A percentile compares a stretch with the other conserved stretches of the same genome.
Evolutionary conservation across 2,888 invertebrate genomes (phyloP).

Genomic region (Parnassius glacialis): DNA sequence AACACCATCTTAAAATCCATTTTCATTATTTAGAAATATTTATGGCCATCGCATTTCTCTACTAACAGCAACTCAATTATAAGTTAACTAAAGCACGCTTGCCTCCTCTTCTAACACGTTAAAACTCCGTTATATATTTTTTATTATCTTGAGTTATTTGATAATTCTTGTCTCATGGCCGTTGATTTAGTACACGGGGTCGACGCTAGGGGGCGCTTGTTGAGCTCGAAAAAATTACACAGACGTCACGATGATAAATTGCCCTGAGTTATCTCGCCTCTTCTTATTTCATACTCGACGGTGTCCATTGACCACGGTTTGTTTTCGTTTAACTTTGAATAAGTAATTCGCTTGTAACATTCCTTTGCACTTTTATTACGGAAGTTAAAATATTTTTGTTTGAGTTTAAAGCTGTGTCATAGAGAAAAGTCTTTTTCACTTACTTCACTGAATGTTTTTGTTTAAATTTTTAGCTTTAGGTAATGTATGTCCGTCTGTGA

Average conservation of each 20-base stretch:
- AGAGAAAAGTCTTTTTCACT: too few relatives aligned
- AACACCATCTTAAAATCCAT: too few relatives aligned
- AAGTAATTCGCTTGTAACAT: slow-evolving; percentile 31
- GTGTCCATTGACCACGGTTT: slow-evolving; percentile 34
- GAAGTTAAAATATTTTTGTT: background rate
- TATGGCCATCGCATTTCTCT: too few relatives aligned
- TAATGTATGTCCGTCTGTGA: too few relatives aligned
- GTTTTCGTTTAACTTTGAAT: slow-evolving; percentile 22
- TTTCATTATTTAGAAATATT: too few relatives aligned
- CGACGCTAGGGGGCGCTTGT: slow-evolving; percentile 50
- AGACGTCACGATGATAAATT: slow-evolving; percentile 68
- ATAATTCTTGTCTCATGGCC: slow-evolving; percentile 63
- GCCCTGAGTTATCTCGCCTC: slow-evolving; percentile 46
- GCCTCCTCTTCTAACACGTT: slow-evolving; percentile 21
- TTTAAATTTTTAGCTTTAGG: too few relatives aligned
- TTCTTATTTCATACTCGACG: slow-evolving; percentile 50
- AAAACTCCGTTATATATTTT: slow-evolving; percentile 41
- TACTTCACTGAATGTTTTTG: too few relatives aligned
- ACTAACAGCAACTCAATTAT: slow-evolving; percentile 6
- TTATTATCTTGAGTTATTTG: slow-evolving; percentile 72
- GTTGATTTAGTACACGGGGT: slow-evolving; percentile 66
- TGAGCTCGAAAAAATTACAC: slow-evolving; percentile 50
- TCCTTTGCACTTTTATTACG: slow-evolving; percentile 30
- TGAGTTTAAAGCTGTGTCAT: background rate
- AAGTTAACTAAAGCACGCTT: slow-evolving; percentile 23